Conservation (phyloP, 1,140 invertebrate species). For the Chelonus insularis region DNA sequence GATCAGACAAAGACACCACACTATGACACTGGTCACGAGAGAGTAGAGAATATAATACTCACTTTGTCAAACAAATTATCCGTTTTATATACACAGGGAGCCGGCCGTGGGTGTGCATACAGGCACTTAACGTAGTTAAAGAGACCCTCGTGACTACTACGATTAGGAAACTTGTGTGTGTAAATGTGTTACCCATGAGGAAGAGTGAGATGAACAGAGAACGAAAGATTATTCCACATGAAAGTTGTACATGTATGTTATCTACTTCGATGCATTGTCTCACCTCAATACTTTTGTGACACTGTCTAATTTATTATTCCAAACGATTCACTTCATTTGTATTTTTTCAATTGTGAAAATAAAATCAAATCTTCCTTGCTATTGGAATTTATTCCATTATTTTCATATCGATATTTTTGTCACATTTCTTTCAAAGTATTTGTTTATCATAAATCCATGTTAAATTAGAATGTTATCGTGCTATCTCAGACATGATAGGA, state of each 20-base stretch:
- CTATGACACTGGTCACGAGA: neutral
- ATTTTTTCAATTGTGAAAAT: neutral
- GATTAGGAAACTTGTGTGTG: conserved; percentile 1
- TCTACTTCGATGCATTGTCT: conserved; percentile 6
- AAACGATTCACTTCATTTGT: neutral
- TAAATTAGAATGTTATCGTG: no score
- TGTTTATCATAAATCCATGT: no score
- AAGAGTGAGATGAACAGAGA: conserved; percentile 14
- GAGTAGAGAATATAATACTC: neutral
- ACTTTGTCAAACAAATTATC: conserved; percentile 11
- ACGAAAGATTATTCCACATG: neutral
- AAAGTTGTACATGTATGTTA: conserved; percentile 10
- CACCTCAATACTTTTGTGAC: conserved; percentile 22
- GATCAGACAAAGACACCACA: conserved; percentile 8
- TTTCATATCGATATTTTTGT: no score
- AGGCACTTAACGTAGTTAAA: conserved; percentile 30
- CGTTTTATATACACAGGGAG: conserved; percentile 17
- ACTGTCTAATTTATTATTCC: conserved; percentile 18
- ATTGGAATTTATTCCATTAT: no score
- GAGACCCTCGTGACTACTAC: conserved; percentile 16
- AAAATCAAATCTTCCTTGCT: neutral
- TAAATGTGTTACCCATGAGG: neutral
- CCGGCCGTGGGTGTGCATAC: conserved; percentile 7
- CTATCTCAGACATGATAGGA: no score
- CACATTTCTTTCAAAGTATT: no score